Evolutionary conservation across 2,113 vertebrate species (phyloP).

Genomic region (Irena cyanogastra): DNA sequence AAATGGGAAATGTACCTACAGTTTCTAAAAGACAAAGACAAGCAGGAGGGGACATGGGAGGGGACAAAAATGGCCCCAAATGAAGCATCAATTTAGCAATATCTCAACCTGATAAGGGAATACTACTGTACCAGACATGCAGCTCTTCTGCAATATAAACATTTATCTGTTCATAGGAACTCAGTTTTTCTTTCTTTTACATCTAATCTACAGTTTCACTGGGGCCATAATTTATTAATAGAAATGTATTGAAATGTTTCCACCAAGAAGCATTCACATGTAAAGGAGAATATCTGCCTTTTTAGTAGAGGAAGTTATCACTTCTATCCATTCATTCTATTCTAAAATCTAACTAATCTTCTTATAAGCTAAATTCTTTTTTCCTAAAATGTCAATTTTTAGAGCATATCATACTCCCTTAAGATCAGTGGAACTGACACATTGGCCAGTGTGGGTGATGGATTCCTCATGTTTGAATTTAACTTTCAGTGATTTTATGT

Average conservation of each 20-base stretch:
- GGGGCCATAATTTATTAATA: not conserved
- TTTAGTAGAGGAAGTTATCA: not conserved
- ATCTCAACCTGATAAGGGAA: not conserved
- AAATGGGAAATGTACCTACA: not conserved
- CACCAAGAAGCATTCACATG: not conserved
- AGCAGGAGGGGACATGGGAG: not conserved
- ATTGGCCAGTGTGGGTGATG: rapidly evolving
- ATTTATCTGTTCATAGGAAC: not conserved
- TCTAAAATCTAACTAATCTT: not conserved
- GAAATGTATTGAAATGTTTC: not conserved
- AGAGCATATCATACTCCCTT: not conserved
- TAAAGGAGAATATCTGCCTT: not conserved
- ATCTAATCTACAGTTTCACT: not conserved
- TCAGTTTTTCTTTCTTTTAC: not conserved
- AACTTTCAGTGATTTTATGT: not conserved
- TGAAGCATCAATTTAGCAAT: not conserved
- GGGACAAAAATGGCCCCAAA: not conserved
- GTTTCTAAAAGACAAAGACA: not conserved
- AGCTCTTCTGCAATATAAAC: not conserved
- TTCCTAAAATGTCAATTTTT: not conserved
- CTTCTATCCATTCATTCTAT: not conserved
- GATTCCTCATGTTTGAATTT: not conserved
- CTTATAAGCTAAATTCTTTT: not conserved
- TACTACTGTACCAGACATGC: not conserved
- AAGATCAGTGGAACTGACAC: not conserved